Evolutionary conservation across 2,797 vertebrate species (phyloP).

Genomic region (Antrozous pallidus): DNA sequence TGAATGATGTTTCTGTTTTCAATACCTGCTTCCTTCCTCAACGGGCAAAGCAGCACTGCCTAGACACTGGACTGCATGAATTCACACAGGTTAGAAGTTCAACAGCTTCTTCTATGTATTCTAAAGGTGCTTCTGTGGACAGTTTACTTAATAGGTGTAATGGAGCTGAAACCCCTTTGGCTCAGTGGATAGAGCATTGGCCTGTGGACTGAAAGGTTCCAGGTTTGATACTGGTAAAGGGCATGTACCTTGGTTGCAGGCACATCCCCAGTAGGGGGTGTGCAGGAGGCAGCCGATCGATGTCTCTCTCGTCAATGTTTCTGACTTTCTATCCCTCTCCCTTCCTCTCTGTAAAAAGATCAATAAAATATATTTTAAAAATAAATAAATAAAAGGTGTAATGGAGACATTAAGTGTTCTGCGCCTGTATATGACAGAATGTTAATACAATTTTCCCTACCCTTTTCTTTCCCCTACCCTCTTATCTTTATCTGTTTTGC

Average conservation of each 20-base stretch:
- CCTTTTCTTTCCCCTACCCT: background rate
- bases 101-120: background rate
- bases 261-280: no score
- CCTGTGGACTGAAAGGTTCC: no score
- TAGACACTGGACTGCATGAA: background rate
- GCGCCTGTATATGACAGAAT: background rate
- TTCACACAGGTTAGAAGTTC: background rate
- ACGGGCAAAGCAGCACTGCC: background rate
- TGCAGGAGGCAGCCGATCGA: no score
- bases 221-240: no score
- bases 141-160: background rate
- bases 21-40: slow-evolving; percentile 43
- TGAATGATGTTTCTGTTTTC: background rate
- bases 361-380: no score
- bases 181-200: no score
- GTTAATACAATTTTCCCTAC: background rate
- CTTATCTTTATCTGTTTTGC: background rate
- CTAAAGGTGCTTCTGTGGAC: background rate
- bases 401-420: background rate
- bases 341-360: no score
- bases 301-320: no score
- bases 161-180: no score
- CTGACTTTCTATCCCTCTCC: no score
- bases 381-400: background rate
- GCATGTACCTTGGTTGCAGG: no score